Evolutionary conservation across 92 coral and sea anemone genomes (phyloP), one percentile per base, ranked within the genome.

Genomic region (Paragorgia papillata): DNA sequence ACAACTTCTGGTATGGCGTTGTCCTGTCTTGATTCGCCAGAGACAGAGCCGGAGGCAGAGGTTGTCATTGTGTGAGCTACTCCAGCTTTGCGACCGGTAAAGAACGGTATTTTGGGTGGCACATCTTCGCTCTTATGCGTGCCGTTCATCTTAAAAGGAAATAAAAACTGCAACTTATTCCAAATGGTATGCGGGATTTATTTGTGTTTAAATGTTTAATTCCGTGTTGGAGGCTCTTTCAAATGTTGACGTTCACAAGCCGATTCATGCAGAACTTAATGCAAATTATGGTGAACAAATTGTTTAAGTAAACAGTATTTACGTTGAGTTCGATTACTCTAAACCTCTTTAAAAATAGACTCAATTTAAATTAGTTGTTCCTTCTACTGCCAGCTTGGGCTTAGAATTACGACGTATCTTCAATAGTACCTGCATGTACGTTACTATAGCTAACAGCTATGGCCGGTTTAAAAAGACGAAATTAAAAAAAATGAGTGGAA

Each of bases 101-200:
- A 75, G 41, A 39, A 57, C 49, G 80, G 69, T 20, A 57, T 75
- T 21, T 57, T 43, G 15, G 69, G 69, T 22, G 80, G 68, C 69
- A 57, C 49, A 57, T 75, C 80, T 29, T 75, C 37, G 69, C 80
- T 75, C 2, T 39, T 32, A 21, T 75, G 39, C 14, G 80, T 75
- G 26, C 80, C 80, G 66, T 75, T 75, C n/a, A 29, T 75, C 80
- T 75, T 34, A 7, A 64, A 64, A 17, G 35, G 35, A 15, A 40
- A n/a, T 14, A 64, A 17, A 31, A 34, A 64, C 6, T 14, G 5
- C 3, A 17, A 17, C 58, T 6, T 17, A 51, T 37, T 37, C 43
- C 43, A 4, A 37, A 37, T 37, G 43, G 43, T 37, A 4, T 4
- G 43, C n/a, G n/a, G n/a, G n/a, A n/a, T 4, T 37, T 37, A 37